A percentile compares a stretch with the other conserved stretches of the same genome.
Evolutionary conservation across 1,140 invertebrate species (phyloP).

Genomic region (Anagrus nilaparvatae): DNA sequence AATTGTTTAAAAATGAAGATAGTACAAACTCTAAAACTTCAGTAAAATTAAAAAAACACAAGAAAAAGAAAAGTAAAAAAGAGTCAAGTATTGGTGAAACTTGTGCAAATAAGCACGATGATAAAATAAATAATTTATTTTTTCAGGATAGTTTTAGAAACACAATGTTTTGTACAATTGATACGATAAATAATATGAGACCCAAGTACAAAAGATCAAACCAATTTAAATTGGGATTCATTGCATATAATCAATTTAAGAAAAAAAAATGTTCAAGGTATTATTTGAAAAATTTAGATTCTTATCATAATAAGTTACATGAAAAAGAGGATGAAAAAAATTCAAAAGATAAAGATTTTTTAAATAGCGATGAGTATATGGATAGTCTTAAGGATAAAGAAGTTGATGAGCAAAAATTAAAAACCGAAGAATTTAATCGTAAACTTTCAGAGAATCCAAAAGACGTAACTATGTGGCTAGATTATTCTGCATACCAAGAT

Average conservation of each 20-base stretch:
- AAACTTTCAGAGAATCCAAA: slow-evolving; percentile 39
- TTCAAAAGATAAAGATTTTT: slow-evolving; percentile 17
- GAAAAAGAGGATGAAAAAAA: slow-evolving; percentile 26
- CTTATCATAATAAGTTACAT: slow-evolving; percentile 21
- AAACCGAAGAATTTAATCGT: slow-evolving; percentile 44
- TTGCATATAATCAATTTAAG: slow-evolving; percentile 18
- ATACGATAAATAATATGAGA: slow-evolving; percentile 38
- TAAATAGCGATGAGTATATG: slow-evolving; percentile 19
- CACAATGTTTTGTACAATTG: slow-evolving; percentile 36
- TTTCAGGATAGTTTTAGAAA: slow-evolving; percentile 43
- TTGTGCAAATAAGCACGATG: slow-evolving; percentile 16
- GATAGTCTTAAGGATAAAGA: slow-evolving; percentile 40
- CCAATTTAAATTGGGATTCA: slow-evolving; percentile 27
- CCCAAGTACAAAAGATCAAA: slow-evolving; percentile 35
- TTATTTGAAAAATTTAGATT: slow-evolving; percentile 25
- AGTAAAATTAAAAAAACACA: slow-evolving; percentile 20
- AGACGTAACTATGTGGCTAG: slow-evolving; percentile 44
- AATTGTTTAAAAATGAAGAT: not conserved
- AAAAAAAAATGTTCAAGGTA: slow-evolving; percentile 31
- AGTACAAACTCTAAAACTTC: not conserved
- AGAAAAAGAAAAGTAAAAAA: slow-evolving; percentile 22
- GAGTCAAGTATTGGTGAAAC: too few species aligned
- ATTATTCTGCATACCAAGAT: slow-evolving; percentile 50
- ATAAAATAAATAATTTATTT: slow-evolving; percentile 37
- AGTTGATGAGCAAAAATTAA: slow-evolving; percentile 37